These are phyloP conservation scores for Elysia crispata DNA, from an alignment of 2,888 invertebrate species.

Conservation along the genomic window DNA sequence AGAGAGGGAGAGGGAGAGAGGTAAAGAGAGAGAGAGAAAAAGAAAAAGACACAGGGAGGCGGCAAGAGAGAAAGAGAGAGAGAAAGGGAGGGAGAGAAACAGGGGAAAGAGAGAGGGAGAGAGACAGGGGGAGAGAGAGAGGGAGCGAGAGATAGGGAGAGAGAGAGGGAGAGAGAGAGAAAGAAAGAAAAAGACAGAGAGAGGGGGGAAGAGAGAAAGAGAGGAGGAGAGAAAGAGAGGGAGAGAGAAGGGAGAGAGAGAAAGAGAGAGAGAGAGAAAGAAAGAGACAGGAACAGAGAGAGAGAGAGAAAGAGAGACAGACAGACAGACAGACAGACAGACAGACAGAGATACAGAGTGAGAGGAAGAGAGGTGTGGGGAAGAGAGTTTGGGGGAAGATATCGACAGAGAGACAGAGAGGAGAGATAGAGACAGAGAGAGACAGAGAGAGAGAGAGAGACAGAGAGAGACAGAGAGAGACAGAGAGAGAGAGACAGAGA, in stretches of 20 bases:
- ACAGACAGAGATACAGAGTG: neutral
- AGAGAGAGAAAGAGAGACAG: neutral
- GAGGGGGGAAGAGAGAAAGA: neutral
- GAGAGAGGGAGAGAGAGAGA: neutral
- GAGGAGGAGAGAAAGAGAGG: too few species aligned
- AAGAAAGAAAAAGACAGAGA: neutral
- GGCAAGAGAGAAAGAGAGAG: constrained; percentile 9
- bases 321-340: too few species aligned
- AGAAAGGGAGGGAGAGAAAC: neutral
- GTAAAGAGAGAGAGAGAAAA: neutral
- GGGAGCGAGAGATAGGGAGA: neutral
- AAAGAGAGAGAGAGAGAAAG: constrained; percentile 1
- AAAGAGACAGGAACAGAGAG: too few species aligned
- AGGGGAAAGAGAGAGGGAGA: neutral
- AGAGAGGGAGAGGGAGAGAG: constrained; percentile 9
- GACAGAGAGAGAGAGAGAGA: neutral
- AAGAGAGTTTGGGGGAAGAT: neutral
- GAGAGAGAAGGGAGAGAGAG: too few species aligned
- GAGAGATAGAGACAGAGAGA: neutral
- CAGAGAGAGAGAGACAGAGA: neutral
- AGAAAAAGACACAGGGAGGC: too few species aligned
- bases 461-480: constrained; percentile 3
- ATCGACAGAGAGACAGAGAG: neutral
- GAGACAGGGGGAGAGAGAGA: neutral
- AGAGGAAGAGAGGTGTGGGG: neutral